Conservation (phyloP, 2,797 vertebrate species). For the Clangula hyemalis region DNA sequence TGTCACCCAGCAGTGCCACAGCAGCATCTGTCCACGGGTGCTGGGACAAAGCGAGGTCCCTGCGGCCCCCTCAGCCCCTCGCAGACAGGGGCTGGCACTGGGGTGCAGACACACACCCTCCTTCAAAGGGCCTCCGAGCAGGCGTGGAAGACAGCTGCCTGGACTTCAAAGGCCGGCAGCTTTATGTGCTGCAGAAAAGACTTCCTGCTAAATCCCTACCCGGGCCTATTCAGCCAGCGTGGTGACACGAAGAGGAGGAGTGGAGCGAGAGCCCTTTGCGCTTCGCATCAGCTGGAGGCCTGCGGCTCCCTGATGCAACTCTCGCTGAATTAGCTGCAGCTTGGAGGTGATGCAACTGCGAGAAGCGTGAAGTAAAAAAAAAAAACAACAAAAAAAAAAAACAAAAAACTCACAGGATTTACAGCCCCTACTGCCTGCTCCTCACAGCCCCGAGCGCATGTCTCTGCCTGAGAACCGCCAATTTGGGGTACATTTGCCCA, state of each 20-base stretch:
- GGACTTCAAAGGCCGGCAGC: background rate
- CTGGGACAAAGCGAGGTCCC: too few species aligned
- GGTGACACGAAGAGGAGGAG: background rate
- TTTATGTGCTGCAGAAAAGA: background rate
- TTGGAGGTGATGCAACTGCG: background rate
- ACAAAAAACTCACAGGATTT: background rate
- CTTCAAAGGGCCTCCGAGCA: conserved; percentile 56
- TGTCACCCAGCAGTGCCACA: background rate
- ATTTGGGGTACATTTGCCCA: background rate
- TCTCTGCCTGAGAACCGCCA: conserved; percentile 17
- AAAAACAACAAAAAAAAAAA: background rate
- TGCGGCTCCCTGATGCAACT: background rate
- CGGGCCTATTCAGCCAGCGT: background rate
- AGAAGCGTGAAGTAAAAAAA: background rate
- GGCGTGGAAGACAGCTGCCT: background rate
- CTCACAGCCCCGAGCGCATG: background rate
- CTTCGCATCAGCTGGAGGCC: background rate
- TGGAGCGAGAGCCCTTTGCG: background rate
- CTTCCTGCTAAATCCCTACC: background rate
- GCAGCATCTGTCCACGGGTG: too few species aligned
- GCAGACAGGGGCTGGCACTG: background rate
- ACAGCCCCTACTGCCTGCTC: background rate
- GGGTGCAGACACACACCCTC: background rate
- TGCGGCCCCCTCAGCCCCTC: too few species aligned
- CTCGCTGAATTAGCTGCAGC: too few species aligned